Evolutionary conservation across 2,888 invertebrate species (phyloP), one percentile per base, ranked within the genome.

Genomic region (Apamea crenata): DNA sequence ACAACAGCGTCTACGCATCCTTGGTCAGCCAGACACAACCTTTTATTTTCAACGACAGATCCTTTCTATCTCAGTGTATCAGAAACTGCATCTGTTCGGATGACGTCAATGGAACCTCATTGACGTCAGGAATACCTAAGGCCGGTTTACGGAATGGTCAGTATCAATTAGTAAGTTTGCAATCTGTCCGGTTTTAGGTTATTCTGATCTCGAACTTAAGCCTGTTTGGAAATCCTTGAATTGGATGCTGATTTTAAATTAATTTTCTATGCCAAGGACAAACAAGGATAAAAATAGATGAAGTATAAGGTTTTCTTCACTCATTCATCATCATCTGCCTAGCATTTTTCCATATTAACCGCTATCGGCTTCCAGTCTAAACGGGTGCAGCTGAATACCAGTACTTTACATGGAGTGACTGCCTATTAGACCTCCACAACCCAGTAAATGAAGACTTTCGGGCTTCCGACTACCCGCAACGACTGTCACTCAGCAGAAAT

Each of bases 21-120:
- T 53, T 44, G 21, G 14, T 47, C 40, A 16, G 25, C 0, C 10
- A n/a, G 10, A 18, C 7, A 2, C 2, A 59, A 21, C n/a, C 32
- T 53, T 50, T 68, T 63, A 47, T 53, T 83, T 59, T 29, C 16
- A 66, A 40, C 29, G 56, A 4, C 36, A n/a, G 56, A 25, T 40
- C 61, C 40, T 47, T 61, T 77, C 4, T 47, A 56, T 44, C 7
- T 56, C 36, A 69, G 18, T 36, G 16, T 69, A 59, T 65, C 36
- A 47, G 77, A 53, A 53, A 73, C 40, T 72, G 63, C 78, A 67
- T 68, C n/a, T n/a, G 21, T 21, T 21, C 40, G 4, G 14, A 44
- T 86, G 83, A 84, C 86, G 84, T 86, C 84, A 84, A 84, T 82
- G 1, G 66, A 29, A 29, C 29, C 47, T 25, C 18, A 53, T 68